Conservation (phyloP, 2,888 invertebrate genomes). For the Pharmacophagus antenor region DNA sequence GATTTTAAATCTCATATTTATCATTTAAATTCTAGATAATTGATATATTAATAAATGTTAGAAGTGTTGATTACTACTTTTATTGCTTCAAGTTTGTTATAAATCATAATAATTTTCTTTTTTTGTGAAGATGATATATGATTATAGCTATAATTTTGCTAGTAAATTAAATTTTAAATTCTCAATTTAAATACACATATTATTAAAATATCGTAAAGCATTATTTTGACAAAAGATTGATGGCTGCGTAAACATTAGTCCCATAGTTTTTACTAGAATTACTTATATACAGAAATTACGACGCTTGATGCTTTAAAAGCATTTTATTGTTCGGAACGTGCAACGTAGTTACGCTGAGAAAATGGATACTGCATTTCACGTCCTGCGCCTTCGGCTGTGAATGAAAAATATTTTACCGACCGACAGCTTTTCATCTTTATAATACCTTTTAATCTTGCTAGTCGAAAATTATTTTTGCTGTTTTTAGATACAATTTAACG, state of each 20-base stretch:
- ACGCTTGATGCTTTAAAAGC: constrained; percentile 76
- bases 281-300: constrained; percentile 63
- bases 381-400: constrained; percentile 70
- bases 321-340: constrained; percentile 74
- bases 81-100: too few relatives aligned
- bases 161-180: background rate
- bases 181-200: background rate
- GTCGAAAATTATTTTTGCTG: background rate
- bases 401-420: constrained; percentile 61
- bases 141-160: too few relatives aligned
- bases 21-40: too few relatives aligned
- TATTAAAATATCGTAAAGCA: background rate
- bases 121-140: too few relatives aligned
- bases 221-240: background rate
- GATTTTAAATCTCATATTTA: too few relatives aligned
- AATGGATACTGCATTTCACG: constrained; percentile 72
- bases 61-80: too few relatives aligned
- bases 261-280: constrained; percentile 43
- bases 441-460: constrained; percentile 24
- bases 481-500: background rate
- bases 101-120: too few relatives aligned
- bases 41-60: too few relatives aligned
- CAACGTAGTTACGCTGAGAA: constrained; percentile 69
- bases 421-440: constrained; percentile 51
- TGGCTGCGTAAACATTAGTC: constrained; percentile 36